A percentile compares a stretch with the other conserved stretches of the same genome.
Conservation (phyloP, 1,140 invertebrate genomes). For the Papilio aristodemus region DNA sequence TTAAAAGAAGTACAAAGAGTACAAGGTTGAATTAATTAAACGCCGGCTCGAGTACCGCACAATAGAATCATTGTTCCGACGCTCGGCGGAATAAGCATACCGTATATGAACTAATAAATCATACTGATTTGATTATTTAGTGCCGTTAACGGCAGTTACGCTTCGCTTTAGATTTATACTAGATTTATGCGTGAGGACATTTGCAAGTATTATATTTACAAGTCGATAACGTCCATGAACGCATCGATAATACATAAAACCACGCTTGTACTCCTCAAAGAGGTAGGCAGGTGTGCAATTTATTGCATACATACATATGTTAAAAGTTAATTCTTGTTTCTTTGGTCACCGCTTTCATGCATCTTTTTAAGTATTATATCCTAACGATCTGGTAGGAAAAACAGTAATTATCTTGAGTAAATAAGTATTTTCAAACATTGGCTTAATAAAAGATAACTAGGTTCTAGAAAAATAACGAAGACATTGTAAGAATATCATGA, state of each 20-base stretch:
- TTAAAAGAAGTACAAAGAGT: neutral
- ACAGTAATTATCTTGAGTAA: too few relatives aligned
- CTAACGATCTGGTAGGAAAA: too few relatives aligned
- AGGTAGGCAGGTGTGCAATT: too few relatives aligned
- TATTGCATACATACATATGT: too few relatives aligned
- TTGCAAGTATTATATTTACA: neutral
- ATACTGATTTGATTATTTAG: constrained; percentile 31
- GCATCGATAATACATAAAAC: too few relatives aligned
- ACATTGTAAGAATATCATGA: neutral
- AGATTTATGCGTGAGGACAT: neutral
- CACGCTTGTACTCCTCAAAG: too few relatives aligned
- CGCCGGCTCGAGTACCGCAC: constrained; percentile 7
- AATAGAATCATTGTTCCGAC: constrained; percentile 31
- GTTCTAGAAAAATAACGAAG: constrained; percentile 11
- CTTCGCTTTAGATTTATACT: constrained; percentile 19
- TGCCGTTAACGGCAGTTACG: constrained; percentile 30
- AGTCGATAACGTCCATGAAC: neutral
- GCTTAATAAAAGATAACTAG: constrained; percentile 14
- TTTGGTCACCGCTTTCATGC: too few relatives aligned
- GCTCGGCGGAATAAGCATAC: constrained; percentile 26
- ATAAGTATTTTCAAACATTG: too few relatives aligned
- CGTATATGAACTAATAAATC: constrained; percentile 32
- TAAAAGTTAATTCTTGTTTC: too few relatives aligned
- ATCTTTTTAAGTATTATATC: too few relatives aligned
- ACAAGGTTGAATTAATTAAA: constrained; percentile 15